Conservation (phyloP, 2,888 invertebrate genomes). For the Microctonus brassicae region DNA sequence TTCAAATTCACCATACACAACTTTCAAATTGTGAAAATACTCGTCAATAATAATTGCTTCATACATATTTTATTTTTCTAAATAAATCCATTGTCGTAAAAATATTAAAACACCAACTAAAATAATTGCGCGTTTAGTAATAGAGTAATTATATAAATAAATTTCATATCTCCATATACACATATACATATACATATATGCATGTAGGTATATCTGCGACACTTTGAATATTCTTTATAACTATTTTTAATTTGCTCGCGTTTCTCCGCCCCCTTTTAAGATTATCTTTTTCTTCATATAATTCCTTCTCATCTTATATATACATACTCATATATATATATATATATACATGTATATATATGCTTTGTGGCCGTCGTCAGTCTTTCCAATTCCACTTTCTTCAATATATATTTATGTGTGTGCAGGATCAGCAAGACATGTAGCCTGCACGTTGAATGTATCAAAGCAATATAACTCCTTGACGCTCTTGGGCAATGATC, state of each 20-base stretch:
- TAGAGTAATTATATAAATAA: constrained; percentile 25
- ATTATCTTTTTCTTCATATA: constrained; percentile 31
- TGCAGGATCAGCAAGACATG: constrained; percentile 21
- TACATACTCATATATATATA: background rate
- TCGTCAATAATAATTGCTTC: background rate
- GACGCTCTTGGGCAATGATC: constrained; percentile 6
- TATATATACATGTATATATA: background rate
- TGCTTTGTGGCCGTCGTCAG: constrained; percentile 25
- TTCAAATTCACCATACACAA: background rate
- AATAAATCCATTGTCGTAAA: background rate
- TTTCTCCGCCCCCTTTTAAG: constrained; percentile 28
- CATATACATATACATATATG: background rate
- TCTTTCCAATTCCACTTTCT: constrained; percentile 46
- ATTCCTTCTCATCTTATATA: constrained; percentile 7
- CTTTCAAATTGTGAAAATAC: background rate
- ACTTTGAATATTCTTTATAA: constrained; percentile 35
- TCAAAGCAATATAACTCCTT: background rate
- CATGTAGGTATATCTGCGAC: too few relatives aligned
- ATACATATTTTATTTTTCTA: background rate
- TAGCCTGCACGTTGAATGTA: background rate
- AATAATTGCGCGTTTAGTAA: constrained; percentile 13
- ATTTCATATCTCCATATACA: constrained; percentile 15
- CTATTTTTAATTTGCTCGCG: constrained; percentile 24
- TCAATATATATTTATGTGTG: constrained; percentile 22
- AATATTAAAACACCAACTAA: background rate